These are phyloP conservation scores for Ctenopoma multispine DNA, from an alignment of 2,797 vertebrate species.

Conservation along the genomic window DNA sequence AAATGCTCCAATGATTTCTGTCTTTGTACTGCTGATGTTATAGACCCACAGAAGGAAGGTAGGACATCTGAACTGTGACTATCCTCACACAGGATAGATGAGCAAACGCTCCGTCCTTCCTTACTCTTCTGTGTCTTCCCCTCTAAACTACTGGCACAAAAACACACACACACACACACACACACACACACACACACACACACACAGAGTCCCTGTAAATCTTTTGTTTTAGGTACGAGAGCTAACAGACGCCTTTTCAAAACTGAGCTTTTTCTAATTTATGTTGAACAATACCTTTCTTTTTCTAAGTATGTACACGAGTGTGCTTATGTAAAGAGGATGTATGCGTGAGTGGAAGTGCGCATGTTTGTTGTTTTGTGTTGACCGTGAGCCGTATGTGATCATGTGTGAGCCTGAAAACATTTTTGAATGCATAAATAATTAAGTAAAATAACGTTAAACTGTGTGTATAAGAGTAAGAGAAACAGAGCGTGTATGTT, in stretches of 20 bases:
- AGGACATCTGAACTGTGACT: constrained; percentile 66
- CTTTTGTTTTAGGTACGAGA: constrained; percentile 83
- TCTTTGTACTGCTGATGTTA: constrained; percentile 92
- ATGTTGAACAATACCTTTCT: constrained; percentile 81
- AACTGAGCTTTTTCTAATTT: constrained; percentile 86
- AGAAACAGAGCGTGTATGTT: constrained; percentile 1
- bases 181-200: no score
- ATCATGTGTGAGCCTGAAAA: constrained; percentile 29
- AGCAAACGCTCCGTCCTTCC: constrained; percentile 80
- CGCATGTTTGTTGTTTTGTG: constrained; percentile 38
- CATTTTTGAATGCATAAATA: constrained; percentile 46
- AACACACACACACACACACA: constrained; percentile 57
- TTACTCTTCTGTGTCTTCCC: constrained; percentile 75
- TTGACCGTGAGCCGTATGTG: constrained; percentile 25
- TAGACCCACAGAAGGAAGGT: constrained; percentile 67
- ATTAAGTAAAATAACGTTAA: constrained; percentile 46
- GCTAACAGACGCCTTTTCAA: constrained; percentile 78
- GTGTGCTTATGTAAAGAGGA: constrained; percentile 62
- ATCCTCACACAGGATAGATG: constrained; percentile 65
- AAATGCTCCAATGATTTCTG: constrained; percentile 77
- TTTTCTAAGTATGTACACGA: constrained; percentile 79
- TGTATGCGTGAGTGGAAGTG: constrained; percentile 11
- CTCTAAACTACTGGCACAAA: constrained; percentile 86
- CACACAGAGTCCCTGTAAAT: constrained; percentile 58
- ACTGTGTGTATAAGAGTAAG: constrained; percentile 29